A percentile compares a stretch with the other conserved stretches of the same genome.
These are phyloP conservation scores for Aselliscus stoliczkanus DNA, from an alignment of 2,797 vertebrate species.

Conservation along the genomic window DNA sequence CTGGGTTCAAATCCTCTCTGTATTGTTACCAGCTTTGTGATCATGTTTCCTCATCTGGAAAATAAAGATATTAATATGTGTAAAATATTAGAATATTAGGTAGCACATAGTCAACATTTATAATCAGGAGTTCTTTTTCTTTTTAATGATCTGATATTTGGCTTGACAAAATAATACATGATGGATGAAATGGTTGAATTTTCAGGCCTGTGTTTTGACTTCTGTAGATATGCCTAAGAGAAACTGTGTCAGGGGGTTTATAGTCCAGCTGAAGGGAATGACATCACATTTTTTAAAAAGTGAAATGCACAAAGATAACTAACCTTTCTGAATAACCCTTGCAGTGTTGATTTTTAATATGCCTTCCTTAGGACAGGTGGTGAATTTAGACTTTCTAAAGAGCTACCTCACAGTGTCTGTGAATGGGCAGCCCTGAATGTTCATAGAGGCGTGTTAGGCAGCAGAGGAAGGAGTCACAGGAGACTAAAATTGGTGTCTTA, in stretches of 20 bases:
- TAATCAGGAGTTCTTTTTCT: not conserved
- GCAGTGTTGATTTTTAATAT: not conserved
- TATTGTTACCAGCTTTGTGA: not conserved
- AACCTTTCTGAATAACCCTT: not conserved
- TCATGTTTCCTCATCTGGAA: not conserved
- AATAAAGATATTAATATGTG: not conserved
- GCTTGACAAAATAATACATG: not conserved
- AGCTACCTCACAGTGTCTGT: fast-evolving
- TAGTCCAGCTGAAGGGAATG: not conserved
- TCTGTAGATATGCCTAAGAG: not conserved
- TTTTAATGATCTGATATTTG: not conserved
- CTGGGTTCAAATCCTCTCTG: not conserved
- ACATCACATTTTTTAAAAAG: not conserved
- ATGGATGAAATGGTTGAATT: not conserved
- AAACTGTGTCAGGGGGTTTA: not conserved
- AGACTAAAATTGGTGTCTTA: no score
- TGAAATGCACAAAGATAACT: not conserved
- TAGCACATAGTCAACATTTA: not conserved
- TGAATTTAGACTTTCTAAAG: not conserved
- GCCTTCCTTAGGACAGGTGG: not conserved
- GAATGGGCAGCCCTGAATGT: not conserved
- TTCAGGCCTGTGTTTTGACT: not conserved
- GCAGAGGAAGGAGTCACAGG: no score
- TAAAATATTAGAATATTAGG: not conserved
- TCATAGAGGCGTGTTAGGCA: not conserved